Base-by-base conservation (phyloP, 2,888 invertebrate genomes). In the Tenodera sinensis region DNA sequence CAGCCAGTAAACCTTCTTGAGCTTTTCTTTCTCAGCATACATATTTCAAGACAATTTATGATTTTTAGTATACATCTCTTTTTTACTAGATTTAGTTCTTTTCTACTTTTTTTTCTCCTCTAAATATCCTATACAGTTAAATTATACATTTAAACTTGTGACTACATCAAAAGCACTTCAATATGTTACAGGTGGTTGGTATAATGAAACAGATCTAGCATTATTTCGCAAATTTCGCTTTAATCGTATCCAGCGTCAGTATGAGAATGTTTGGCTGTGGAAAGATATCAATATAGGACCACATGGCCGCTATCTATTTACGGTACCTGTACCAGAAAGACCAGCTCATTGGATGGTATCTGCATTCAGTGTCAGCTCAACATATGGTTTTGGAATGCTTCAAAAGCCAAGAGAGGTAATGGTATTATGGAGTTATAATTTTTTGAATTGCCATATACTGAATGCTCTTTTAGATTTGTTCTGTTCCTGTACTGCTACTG, bases 211-310 rank as follows among this genome's bases (percentile, higher is more conserved):
- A 12, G 96, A 97, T 90, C 93, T 98, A 91, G 92, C 95, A 0
- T 94, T 96, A 91, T 98, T 97, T 94, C 95, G 98, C 91, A 97
- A 97, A 93, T 96, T 96, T 93, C 95, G 98, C 3, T 98, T 98
- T 93, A 98, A 97, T 93, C 95, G 98, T 90, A 96, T 98, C 90
- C 97, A 97, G 92, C 95, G 98, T 0, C 97, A 98, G 92, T 99
- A 98, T 93, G 98, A 98, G 92, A 98, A 98, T 93, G 97, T 97
- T 89, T 99, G 99, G 99, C 94, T 98, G 88, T 99, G 99, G 99
- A 96, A 96, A 90, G 98, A 98, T 93, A 96, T 98, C 88, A 98
- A 98, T 93, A 98, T 98, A 92, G 98, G 97, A 0, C 98, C 98
- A 28, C 98, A 98, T 93, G 98, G 98, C 0, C 96, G 98, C 9